These are phyloP conservation scores for Halyomorpha halys DNA, from an alignment of 1,140 invertebrate genomes.

Conservation along the genomic window DNA sequence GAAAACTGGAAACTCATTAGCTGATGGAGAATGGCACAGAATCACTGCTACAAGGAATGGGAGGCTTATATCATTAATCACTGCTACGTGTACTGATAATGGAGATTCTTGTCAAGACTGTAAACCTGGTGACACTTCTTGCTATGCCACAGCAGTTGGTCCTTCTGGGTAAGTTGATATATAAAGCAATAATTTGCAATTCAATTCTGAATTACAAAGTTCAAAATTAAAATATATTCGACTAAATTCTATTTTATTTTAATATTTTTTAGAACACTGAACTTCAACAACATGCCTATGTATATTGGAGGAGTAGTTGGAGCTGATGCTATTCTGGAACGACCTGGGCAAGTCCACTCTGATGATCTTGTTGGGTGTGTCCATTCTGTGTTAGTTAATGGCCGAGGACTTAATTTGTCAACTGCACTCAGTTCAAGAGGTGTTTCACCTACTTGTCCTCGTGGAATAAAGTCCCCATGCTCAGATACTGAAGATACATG, in stretches of 20 bases:
- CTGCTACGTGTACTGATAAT: slow-evolving; percentile 68
- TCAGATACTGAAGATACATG: slow-evolving; percentile 15
- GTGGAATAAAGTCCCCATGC: slow-evolving; percentile 49
- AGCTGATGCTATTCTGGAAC: slow-evolving; percentile 72
- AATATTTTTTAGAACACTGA: slow-evolving; percentile 61
- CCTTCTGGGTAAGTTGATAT: slow-evolving; percentile 58
- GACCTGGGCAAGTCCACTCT: slow-evolving; percentile 75
- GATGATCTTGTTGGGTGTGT: slow-evolving; percentile 90
- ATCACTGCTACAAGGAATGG: slow-evolving; percentile 83
- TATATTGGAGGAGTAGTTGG: slow-evolving; percentile 73
- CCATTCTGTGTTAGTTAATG: slow-evolving; percentile 80
- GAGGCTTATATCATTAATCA: slow-evolving; percentile 69
- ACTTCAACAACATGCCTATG: slow-evolving; percentile 80
- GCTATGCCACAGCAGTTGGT: slow-evolving; percentile 74
- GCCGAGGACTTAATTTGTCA: slow-evolving; percentile 64
- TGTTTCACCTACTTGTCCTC: slow-evolving; percentile 62
- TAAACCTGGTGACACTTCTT: slow-evolving; percentile 61
- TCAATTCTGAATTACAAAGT: too few species aligned
- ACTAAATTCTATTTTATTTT: slow-evolving; percentile 27
- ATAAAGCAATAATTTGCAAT: too few species aligned
- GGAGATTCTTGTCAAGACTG: slow-evolving; percentile 79
- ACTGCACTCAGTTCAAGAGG: slow-evolving; percentile 58
- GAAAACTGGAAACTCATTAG: slow-evolving; percentile 52
- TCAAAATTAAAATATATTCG: neutral
- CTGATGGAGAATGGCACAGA: slow-evolving; percentile 83